Evolutionary conservation across 2,888 invertebrate species (phyloP), one percentile per base, ranked within the genome.

Genomic region (Eumerus sabulonum): DNA sequence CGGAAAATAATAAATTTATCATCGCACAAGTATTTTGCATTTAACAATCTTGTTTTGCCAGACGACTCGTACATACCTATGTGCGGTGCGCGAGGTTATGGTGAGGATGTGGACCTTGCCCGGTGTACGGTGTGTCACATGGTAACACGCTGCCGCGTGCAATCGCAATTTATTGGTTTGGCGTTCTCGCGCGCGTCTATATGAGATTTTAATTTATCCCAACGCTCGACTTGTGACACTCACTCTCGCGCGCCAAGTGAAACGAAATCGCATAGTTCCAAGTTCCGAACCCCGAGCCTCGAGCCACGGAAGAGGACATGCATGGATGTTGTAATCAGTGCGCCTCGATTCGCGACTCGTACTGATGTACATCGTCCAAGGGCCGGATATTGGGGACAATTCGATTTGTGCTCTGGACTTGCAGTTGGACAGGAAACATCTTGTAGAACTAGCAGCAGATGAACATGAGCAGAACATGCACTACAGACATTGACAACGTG

Each of bases 391-490:
- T 88, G 87, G 85, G 86, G 85, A 87, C 86, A 86, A 87, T 87
- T 87, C 88, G 86, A 88, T 87, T 85, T 84, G 86, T 79, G 79
- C 74, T 54, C 60, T 27, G 27, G 27, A 27, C 27, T 27, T 12
- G 67, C 42, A 40, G 40, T 74, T 54, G 85, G 88, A 88, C 88
- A 88, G 88, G 87, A 88, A 87, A 87, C 87, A 88, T 87, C 86
- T 86, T 88, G 87, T 87, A 86, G 86, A 88, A 88, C 88, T 84
- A 81, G 81, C 76, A 74, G 59, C 74, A 79, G 74, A 79, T 79
- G 79, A 79, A 79, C 74, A 79, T 74, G 64, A 74, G 38, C 74
- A 79, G 53, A 79, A 74, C 68, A 79, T 79, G 74, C 79, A 45
- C 51, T 17, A 54, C 14, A 51, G 45, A 76, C 74, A 53, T 62